Conservation (phyloP, 2,113 vertebrate species). For the Corythaixoides concolor region DNA sequence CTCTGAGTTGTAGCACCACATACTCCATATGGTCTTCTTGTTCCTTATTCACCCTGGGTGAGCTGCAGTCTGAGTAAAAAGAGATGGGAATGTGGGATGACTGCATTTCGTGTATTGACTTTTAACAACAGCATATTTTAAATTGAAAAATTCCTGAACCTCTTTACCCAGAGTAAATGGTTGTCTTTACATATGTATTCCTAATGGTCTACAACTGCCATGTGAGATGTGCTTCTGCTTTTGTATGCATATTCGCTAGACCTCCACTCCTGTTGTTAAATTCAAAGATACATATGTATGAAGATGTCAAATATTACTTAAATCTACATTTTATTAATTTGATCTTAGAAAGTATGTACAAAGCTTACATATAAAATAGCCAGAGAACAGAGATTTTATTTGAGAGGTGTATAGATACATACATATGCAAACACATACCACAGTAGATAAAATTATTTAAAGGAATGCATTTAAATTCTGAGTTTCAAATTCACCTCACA, state of each 20-base stretch:
- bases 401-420: background rate
- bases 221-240: background rate
- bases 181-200: background rate
- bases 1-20: conserved; percentile 1
- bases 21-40: conserved; percentile 41
- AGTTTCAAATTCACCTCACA: background rate
- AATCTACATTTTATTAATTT: background rate
- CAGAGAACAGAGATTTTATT: background rate
- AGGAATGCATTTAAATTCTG: background rate
- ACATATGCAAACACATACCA: background rate
- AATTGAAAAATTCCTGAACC: background rate
- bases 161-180: background rate
- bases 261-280: background rate
- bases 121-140: background rate
- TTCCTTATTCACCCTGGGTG: conserved; percentile 27
- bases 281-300: background rate
- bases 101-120: background rate
- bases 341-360: background rate
- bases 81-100: background rate
- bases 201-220: background rate
- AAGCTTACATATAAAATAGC: background rate
- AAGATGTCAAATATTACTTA: background rate
- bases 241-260: background rate
- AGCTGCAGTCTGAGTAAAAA: conserved; percentile 4
- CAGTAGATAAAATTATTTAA: background rate